Evolutionary conservation across 2,113 vertebrate species (phyloP), one percentile per base, ranked within the genome.

Genomic region (Mixornis gularis): DNA sequence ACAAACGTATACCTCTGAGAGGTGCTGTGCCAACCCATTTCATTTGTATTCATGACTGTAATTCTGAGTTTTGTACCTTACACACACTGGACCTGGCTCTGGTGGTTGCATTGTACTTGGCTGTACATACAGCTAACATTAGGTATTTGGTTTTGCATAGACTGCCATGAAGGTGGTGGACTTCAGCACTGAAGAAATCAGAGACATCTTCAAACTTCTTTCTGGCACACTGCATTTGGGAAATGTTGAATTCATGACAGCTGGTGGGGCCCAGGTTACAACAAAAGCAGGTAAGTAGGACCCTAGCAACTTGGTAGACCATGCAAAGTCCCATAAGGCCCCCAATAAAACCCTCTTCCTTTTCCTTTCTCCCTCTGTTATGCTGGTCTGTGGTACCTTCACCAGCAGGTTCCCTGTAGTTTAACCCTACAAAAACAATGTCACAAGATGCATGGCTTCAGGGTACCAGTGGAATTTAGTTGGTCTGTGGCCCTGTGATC

Each of bases 171-270:
- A 98, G 93, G 98, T 99, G 95, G 97, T 99, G 98, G 98, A 98
- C 90, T 99, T 99, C 95, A 98, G 94, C 15, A 98, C 98, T 62
- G 98, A 99, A 94, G 98, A 99, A 97, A 98, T 99, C 87, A 95
- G 97, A 71, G 98, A 99, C 38, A 98, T 99, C 63, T 98, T 99
- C 96, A 98, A 98, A 94, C 96, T 99, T 90, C 97, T 99, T 77
- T 99, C 98, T 74, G 98, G 98, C 25, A 98, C 98, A 12, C 97
- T 99, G 77, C 98, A 98, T 95, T 97, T 99, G 96, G 98, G 98
- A 85, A 99, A 99, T 4, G 95, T 99, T 65, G 98, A 99, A 72
- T 99, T 99, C 94, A 99, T 99, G 98, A 99, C 98, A 9, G 98
- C 98, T 22, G 98, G 98, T 1, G 98, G 98, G 34, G 98, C 98